These are phyloP conservation scores for Oncorhynchus keta DNA, from an alignment of 2,113 vertebrate genomes.

Conservation along the genomic window DNA sequence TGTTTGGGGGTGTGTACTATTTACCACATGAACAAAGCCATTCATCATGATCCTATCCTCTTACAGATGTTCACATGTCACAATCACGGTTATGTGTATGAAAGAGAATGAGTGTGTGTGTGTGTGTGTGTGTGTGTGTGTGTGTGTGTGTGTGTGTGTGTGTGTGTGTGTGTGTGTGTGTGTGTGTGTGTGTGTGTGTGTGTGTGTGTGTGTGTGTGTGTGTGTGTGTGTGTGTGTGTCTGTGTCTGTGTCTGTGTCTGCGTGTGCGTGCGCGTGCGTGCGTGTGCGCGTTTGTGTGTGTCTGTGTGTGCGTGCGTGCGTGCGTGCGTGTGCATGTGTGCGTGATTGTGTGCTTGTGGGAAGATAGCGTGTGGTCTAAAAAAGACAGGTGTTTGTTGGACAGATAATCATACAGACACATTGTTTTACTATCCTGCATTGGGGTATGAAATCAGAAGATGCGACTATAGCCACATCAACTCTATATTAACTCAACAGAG, in stretches of 20 bases:
- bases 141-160: neutral
- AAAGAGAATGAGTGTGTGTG: neutral
- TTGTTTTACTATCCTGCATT: neutral
- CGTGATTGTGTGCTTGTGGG: neutral
- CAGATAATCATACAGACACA: neutral
- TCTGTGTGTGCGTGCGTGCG: too few relatives aligned
- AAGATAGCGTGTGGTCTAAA: neutral
- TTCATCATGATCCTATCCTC: constrained; percentile 21
- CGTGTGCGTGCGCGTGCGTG: too few relatives aligned
- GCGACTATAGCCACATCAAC: neutral
- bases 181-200: neutral
- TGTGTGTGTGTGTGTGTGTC: neutral
- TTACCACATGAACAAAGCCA: constrained; percentile 22
- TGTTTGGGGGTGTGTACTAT: constrained; percentile 23
- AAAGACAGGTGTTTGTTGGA: neutral
- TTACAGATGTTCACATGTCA: constrained; percentile 3
- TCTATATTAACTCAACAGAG: neutral
- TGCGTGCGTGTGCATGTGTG: too few relatives aligned
- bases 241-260: neutral
- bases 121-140: neutral
- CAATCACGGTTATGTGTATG: neutral
- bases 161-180: neutral
- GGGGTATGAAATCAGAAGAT: neutral
- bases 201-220: neutral
- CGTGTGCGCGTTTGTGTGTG: too few relatives aligned